Evolutionary conservation across 2,113 vertebrate species (phyloP).

Genomic region (Leptobrachium leishanense): DNA sequence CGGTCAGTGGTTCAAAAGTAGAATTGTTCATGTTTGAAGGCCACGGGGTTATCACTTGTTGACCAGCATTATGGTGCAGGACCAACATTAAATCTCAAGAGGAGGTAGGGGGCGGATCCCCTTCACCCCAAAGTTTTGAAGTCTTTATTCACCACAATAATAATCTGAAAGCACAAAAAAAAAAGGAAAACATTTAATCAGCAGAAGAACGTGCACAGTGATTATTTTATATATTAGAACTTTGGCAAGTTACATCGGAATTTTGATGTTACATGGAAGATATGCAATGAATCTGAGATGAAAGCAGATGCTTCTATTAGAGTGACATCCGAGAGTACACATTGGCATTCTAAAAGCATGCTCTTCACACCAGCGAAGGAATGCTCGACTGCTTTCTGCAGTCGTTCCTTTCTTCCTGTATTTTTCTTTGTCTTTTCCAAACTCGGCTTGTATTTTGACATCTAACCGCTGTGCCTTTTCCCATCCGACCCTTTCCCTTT

Average conservation of each 20-base stretch:
- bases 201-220: background rate
- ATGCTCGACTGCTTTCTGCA: background rate
- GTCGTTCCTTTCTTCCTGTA: background rate
- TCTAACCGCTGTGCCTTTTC: too few relatives aligned
- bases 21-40: slow-evolving; percentile 39
- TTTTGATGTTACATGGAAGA: background rate
- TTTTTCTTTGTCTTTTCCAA: background rate
- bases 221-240: background rate
- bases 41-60: slow-evolving; percentile 31
- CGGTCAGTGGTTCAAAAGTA: slow-evolving; percentile 52
- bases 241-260: background rate
- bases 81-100: slow-evolving; percentile 19
- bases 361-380: background rate
- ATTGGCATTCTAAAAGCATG: background rate
- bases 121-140: background rate
- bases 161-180: slow-evolving; percentile 28
- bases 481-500: too few relatives aligned
- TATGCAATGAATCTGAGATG: background rate
- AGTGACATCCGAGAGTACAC: background rate
- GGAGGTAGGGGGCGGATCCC: background rate
- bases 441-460: background rate
- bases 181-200: background rate
- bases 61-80: slow-evolving; percentile 43
- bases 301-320: background rate
- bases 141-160: slow-evolving; percentile 9